Evolutionary conservation across 2,888 invertebrate species (phyloP).

Genomic region (Cynaeus angustus): DNA sequence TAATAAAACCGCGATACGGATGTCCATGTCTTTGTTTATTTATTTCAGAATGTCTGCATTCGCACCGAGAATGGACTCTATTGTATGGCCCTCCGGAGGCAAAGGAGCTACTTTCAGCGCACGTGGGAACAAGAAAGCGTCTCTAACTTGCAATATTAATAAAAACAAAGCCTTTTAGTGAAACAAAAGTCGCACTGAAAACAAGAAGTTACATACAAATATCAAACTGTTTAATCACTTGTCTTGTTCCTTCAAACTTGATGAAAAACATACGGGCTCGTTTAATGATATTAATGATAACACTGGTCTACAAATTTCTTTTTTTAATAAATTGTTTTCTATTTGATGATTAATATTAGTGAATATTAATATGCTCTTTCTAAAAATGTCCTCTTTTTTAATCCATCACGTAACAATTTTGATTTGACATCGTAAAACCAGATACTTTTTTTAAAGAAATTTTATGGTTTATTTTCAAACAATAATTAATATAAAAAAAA

Average conservation of each 20-base stretch:
- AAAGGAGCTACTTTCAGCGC: constrained; percentile 6
- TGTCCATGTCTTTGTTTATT: constrained; percentile 38
- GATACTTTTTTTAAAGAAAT: no score
- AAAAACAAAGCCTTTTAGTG: constrained; percentile 3
- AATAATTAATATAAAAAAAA: no score
- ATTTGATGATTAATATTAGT: no score
- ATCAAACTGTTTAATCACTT: background rate
- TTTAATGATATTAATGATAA: no score
- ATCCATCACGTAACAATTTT: no score
- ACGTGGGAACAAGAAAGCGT: constrained; percentile 6
- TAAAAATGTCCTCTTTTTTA: no score
- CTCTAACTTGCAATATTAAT: constrained; percentile 11
- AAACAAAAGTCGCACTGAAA: constrained; percentile 6
- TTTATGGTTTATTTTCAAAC: no score
- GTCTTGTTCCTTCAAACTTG: background rate
- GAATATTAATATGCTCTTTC: no score
- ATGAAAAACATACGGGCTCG: no score
- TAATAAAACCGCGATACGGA: constrained; percentile 28
- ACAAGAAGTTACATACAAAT: background rate
- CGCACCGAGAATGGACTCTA: constrained; percentile 6
- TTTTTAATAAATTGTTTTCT: no score
- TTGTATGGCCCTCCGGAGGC: constrained; percentile 6
- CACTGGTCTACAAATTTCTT: no score
- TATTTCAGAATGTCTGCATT: constrained; percentile 23
- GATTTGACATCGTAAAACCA: no score